Conservation (phyloP, 2,888 invertebrate genomes). For the Orthosia incerta region DNA sequence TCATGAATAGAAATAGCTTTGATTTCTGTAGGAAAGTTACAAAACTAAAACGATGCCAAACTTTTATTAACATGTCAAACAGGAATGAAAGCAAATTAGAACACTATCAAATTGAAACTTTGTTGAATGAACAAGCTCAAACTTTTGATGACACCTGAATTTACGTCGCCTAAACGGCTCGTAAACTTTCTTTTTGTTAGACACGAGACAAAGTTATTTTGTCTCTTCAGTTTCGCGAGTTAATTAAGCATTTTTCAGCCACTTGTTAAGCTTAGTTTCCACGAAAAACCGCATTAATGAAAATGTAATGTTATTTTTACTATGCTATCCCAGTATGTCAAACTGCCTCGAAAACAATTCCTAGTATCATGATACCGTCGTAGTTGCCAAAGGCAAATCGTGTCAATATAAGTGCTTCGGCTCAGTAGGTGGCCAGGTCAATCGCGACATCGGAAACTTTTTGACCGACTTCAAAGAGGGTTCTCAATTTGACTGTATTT, state of each 20-base stretch:
- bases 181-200: not conserved
- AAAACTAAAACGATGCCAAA: not conserved
- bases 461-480: no score
- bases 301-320: no score
- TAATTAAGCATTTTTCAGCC: not conserved
- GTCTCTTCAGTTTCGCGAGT: not conserved
- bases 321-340: no score
- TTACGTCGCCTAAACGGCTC: not conserved
- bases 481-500: no score
- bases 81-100: not conserved
- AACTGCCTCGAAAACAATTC: no score
- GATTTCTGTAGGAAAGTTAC: not conserved
- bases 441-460: no score
- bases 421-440: no score
- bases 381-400: no score
- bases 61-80: not conserved
- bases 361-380: no score
- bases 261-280: no score
- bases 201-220: not conserved
- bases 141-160: conserved; percentile 10
- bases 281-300: no score
- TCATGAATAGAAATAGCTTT: not conserved
- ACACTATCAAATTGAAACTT: conserved; percentile 1
- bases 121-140: not conserved
- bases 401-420: conserved; percentile 67